phyloP scores from a whole-genome alignment of 2,797 vertebrate species.

The Hirundo rustica region DNA sequence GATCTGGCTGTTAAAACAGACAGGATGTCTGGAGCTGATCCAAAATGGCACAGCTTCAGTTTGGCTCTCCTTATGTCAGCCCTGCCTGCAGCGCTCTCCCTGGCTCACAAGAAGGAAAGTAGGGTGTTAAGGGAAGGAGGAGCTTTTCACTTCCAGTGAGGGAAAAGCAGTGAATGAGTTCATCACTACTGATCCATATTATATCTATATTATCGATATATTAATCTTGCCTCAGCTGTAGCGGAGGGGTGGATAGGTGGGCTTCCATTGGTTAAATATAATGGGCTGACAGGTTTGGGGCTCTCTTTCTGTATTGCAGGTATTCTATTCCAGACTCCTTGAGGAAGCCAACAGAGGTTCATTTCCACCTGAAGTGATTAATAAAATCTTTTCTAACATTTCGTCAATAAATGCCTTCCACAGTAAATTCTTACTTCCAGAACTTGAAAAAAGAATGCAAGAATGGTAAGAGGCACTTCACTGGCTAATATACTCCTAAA shows the following conservation, averaged over 20 bases:
- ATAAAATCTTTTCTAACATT: slow-evolving; percentile 98
- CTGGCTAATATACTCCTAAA: background rate
- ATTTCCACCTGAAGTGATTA: slow-evolving; percentile 92
- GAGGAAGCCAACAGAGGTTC: slow-evolving; percentile 93
- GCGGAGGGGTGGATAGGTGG: background rate
- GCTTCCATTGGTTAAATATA: background rate
- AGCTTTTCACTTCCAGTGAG: background rate
- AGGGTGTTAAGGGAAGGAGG: background rate
- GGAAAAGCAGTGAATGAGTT: background rate
- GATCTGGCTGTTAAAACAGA: background rate
- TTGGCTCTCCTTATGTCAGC: background rate
- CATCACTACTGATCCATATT: background rate
- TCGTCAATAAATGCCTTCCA: slow-evolving; percentile 93
- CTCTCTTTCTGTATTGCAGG: slow-evolving; percentile 74
- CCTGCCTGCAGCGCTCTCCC: background rate
- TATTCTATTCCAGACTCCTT: slow-evolving; percentile 88
- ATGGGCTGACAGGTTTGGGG: background rate
- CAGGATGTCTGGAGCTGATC: background rate
- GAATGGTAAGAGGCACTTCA: slow-evolving; percentile 86
- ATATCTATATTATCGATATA: background rate
- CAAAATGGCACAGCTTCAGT: background rate
- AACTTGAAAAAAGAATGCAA: slow-evolving; percentile 94
- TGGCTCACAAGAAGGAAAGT: background rate
- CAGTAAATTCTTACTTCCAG: slow-evolving; percentile 93
- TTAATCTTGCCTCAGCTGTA: background rate